Evolutionary conservation across 2,888 invertebrate species (phyloP).

Genomic region (Emesis furor): DNA sequence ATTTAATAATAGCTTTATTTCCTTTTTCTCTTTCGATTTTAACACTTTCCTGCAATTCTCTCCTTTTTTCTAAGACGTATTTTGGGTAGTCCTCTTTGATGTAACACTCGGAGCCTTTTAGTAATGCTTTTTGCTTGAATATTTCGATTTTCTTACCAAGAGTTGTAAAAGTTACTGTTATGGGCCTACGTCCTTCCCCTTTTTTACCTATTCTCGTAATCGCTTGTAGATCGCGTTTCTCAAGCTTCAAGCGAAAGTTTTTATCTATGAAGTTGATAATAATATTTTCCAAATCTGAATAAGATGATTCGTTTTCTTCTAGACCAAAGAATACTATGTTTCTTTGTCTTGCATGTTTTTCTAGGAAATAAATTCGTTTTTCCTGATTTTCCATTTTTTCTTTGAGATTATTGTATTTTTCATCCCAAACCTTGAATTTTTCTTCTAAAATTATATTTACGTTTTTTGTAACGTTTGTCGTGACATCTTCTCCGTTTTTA

Average conservation of each 20-base stretch:
- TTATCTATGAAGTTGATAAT: not conserved
- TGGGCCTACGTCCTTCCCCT: conserved; percentile 24
- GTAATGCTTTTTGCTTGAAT: not conserved
- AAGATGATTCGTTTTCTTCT: not conserved
- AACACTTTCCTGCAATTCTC: not conserved
- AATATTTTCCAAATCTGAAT: not conserved
- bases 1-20: conserved; percentile 15
- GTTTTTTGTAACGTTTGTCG: conserved; percentile 14
- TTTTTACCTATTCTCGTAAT: conserved; percentile 17
- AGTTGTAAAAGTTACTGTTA: conserved; percentile 3
- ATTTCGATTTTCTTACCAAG: conserved; percentile 18
- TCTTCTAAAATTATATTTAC: not conserved
- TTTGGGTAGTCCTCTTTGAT: not conserved
- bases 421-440: not conserved
- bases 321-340: conserved; percentile 1
- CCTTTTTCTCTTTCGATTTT: conserved; percentile 17
- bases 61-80: not conserved
- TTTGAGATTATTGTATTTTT: not conserved
- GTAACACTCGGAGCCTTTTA: not conserved
- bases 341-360: conserved; percentile 21
- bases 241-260: too few species aligned
- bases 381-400: conserved; percentile 14
- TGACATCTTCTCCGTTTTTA: not conserved
- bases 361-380: conserved; percentile 20
- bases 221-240: conserved; percentile 7